Base-by-base conservation (phyloP, 2,113 vertebrate species). In the Sinocyclocheilus rhinocerous region DNA sequence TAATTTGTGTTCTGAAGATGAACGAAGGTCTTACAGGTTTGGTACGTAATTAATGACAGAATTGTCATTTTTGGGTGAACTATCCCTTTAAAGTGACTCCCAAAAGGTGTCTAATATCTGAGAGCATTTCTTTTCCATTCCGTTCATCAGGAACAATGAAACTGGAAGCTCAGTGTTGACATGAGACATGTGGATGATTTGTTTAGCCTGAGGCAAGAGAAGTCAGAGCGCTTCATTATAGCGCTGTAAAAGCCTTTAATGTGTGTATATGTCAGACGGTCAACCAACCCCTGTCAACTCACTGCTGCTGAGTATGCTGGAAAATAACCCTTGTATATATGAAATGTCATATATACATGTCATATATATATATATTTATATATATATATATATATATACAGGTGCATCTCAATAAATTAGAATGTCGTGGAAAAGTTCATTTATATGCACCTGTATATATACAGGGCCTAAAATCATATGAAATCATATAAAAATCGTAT, bases 251-350 rank as follows among this genome's bases (percentile, higher is more conserved):
- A 15, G 33, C 18, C 57, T 80, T 80, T 63, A 22, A 61, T 61
- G 55, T 39, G 55, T 79, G 77, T 63, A 24, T 80, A 36, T 80
- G 77, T 80, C 20, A 80, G 77, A 42, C 33, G 33, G 3, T 24
- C 77, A 80, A 24, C 45, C 22, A 50, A 26, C 13, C 4, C 45
- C 22, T 48, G 45, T 76, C 73, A 50, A 4, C n/a, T 24, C 76
- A 48, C 70, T 67, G 16, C 61, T 50, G 52, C 45, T 88, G 81
- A 22, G 76, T 83, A 87, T 63, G 42, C 45, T 84, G 85, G 81
- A 85, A 87, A 87, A 77, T 72, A 76, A 33, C 73, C 61, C 84
- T 67, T 86, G 80, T 50, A 84, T 84, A 84, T 84, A 39, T 57
- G 59, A 39, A 76, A 76, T 48, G 12, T 48, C 42, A 76, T 45